Evolutionary conservation across 2,113 vertebrate genomes (phyloP), one percentile per base, ranked within the genome.

Genomic region (Sturnus vulgaris): DNA sequence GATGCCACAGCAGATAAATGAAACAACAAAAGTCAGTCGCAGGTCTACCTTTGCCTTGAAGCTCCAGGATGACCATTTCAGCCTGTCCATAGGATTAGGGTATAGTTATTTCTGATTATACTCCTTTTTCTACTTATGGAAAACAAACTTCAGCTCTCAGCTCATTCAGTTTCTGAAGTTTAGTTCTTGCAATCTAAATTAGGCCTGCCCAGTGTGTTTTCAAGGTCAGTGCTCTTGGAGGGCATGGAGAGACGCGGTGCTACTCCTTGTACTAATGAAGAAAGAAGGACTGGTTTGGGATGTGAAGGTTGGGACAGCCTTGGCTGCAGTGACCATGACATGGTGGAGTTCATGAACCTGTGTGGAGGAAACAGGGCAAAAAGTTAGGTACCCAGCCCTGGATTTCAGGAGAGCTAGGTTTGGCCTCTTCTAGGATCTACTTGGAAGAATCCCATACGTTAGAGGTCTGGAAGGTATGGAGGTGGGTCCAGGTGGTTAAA

Each of bases 161-260:
- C 85, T 95, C 16, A 28, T 69, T 95, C 65, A n/a, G 55, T 91
- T 71, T 88, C 92, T 70, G 57, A 90, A 90, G 44, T 96, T 92
- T 52, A 87, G 55, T 56, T 40, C 25, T 52, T 95, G 75, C 81
- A 81, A 55, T 82, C 53, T 84, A 55, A 95, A 44, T 68, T 64
- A 88, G 91, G 90, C 78, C 69, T 90, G 59, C 71, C 76, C 72
- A 80, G 65, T 77, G 75, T 95, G 76, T 95, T 91, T 82, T 86
- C 44, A 19, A 66, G 90, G 88, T 96, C 94, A 92, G 35, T 59
- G 73, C 46, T 88, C 76, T 97, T 95, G 92, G 88, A 97, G 72
- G 30, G 37, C 31, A 13, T 13, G 37, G 40, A 82, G 40, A 61
- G 17, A 40, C 35, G 61, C 55, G 24, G 10, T 60, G n/a, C 55